Evolutionary conservation across 2,888 invertebrate species (phyloP).

Genomic region (Agrochola litura): DNA sequence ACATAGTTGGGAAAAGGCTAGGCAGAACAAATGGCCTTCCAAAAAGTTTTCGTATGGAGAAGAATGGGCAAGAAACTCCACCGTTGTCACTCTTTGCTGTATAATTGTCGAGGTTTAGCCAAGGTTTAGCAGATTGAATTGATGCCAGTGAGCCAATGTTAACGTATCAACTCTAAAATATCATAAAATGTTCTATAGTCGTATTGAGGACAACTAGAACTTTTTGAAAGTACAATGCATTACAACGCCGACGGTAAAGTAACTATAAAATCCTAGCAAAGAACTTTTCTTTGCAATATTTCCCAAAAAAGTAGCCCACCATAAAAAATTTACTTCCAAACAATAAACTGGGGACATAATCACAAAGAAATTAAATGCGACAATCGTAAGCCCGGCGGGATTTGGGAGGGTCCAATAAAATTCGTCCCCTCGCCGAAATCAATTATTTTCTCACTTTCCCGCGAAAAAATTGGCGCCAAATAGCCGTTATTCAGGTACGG

Average conservation of each 20-base stretch:
- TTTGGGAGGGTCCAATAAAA: slow-evolving; percentile 59
- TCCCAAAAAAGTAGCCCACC: slow-evolving; percentile 5
- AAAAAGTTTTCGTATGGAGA: too few species aligned
- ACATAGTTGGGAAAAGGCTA: too few species aligned
- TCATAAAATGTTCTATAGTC: neutral
- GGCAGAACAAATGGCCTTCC: too few species aligned
- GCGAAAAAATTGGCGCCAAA: slow-evolving; percentile 82
- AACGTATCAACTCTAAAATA: too few species aligned
- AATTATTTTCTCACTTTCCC: slow-evolving; percentile 86
- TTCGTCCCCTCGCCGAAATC: slow-evolving; percentile 75
- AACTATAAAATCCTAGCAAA: neutral
- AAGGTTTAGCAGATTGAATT: too few species aligned
- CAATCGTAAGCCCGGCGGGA: slow-evolving; percentile 28
- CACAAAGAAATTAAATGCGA: slow-evolving; percentile 62
- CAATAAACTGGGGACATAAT: slow-evolving; percentile 61
- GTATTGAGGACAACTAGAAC: neutral
- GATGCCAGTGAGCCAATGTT: too few species aligned
- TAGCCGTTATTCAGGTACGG: slow-evolving; percentile 61
- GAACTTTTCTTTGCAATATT: neutral
- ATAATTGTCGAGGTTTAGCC: too few species aligned
- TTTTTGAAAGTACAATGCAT: neutral
- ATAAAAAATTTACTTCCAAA: slow-evolving; percentile 31
- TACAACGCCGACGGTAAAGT: neutral
- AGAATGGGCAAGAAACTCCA: too few species aligned
- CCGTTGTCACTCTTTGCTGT: too few species aligned